These are phyloP conservation scores for Zele albiditarsus DNA, from an alignment of 2,888 invertebrate genomes.

Conservation along the genomic window DNA sequence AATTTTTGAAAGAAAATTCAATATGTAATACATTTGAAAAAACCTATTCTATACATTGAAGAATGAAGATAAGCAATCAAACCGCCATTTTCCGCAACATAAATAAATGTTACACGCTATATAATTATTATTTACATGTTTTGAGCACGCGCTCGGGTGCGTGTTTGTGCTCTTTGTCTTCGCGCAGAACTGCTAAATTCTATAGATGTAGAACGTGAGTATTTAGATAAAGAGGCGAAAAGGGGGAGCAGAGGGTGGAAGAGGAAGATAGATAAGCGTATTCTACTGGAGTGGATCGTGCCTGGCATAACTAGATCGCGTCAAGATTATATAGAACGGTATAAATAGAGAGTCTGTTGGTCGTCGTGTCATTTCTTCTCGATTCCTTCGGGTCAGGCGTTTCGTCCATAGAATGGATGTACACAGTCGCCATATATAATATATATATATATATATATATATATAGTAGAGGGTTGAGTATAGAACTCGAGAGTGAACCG, in stretches of 20 bases:
- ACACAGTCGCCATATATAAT: neutral
- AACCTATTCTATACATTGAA: neutral
- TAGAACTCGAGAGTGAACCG: neutral
- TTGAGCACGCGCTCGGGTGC: constrained; percentile 24
- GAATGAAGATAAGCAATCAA: neutral
- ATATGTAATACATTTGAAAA: neutral
- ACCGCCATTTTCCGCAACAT: too few relatives aligned
- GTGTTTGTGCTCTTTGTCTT: constrained; percentile 1
- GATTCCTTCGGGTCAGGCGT: constrained; percentile 48
- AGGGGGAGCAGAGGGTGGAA: neutral
- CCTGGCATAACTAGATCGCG: constrained; percentile 69
- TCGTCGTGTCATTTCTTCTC: constrained; percentile 34
- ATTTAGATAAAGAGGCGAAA: constrained; percentile 3
- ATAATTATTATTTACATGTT: constrained; percentile 37
- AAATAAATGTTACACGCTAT: neutral
- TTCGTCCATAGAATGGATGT: constrained; percentile 12
- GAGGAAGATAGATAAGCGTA: constrained; percentile 12
- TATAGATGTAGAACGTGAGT: constrained; percentile 3
- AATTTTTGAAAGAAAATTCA: too few relatives aligned
- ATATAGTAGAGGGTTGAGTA: constrained; percentile 4
- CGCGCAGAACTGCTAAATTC: constrained; percentile 20
- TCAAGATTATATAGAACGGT: constrained; percentile 64
- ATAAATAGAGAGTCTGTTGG: constrained; percentile 60
- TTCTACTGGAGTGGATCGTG: constrained; percentile 60
- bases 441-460: neutral